A percentile compares a stretch with the other conserved stretches of the same genome.
These are phyloP conservation scores for Sabatieria punctata DNA, from an alignment of 2,888 invertebrate species.

Conservation along the genomic window DNA sequence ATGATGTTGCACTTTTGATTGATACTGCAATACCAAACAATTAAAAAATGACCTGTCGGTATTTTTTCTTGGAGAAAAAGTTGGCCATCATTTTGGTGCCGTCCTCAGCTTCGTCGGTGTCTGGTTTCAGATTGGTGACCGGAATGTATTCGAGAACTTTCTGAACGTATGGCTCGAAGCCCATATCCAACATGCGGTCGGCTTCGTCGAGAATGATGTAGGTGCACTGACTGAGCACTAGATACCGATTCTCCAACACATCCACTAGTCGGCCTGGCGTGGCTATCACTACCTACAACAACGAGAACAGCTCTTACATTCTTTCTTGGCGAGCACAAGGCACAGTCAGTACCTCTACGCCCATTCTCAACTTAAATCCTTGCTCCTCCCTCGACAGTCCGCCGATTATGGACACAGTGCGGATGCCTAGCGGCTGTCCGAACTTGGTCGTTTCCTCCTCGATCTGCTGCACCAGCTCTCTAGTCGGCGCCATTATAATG, in stretches of 20 bases:
- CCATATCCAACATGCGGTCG: slow-evolving; percentile 99
- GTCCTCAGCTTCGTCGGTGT: slow-evolving; percentile 93
- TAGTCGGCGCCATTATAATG: slow-evolving; percentile 95
- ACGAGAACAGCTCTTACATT: background rate
- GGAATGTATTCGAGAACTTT: slow-evolving; percentile 95
- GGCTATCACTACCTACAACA: slow-evolving; percentile 73
- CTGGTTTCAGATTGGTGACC: slow-evolving; percentile 91
- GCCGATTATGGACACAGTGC: slow-evolving; percentile 94
- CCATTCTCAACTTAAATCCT: slow-evolving; percentile 82
- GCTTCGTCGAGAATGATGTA: slow-evolving; percentile 72
- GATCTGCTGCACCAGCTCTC: slow-evolving; percentile 96
- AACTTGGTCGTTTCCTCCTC: slow-evolving; percentile 97
- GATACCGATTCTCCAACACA: slow-evolving; percentile 88
- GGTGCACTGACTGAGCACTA: slow-evolving; percentile 89
- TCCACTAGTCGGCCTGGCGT: slow-evolving; percentile 98
- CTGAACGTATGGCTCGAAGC: slow-evolving; percentile 89
- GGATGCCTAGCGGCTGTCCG: slow-evolving; percentile 73
- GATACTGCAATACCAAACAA: no score
- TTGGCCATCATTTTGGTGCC: slow-evolving; percentile 72
- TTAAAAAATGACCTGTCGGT: slow-evolving; percentile 54
- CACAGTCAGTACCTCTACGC: slow-evolving; percentile 56
- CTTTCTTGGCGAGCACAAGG: background rate
- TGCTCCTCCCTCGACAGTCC: slow-evolving; percentile 86
- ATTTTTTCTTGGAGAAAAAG: slow-evolving; percentile 87
- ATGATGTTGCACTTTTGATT: no score